Base-by-base conservation (phyloP, 2,797 vertebrate genomes). In the Xenopus petersii region DNA sequence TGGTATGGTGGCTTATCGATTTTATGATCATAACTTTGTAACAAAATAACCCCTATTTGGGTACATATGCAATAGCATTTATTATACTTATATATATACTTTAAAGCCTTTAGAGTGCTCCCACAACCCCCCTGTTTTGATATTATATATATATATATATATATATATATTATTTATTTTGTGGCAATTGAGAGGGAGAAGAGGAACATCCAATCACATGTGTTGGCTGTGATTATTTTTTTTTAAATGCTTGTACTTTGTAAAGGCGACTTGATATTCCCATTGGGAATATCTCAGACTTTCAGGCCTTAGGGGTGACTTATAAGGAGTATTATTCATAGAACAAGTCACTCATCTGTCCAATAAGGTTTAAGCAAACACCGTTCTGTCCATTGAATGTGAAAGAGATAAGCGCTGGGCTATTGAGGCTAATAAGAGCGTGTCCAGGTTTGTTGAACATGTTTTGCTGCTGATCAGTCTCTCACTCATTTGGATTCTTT, bases 321-420 rank as follows among this genome's bases (percentile, higher is more conserved):
- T 55, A 16, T 3, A n/a, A 10, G 12, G n/a, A 12, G n/a, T 33
- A 33, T 33, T 33, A 12, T 12, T 46, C 51, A 56, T 49, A 10
- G 10, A 64, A 56, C 66, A 64, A 64, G 15, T 75, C 67, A 47
- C 49, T 65, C 17, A 65, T 33, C 15, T 70, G 74, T 49, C 36
- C 58, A 64, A 48, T 56, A 46, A 8, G 61, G 26, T 55, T 75
- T 68, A 67, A 33, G 47, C 72, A 68, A 75, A 75, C 66, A 64
- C 2, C 12, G 21, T 16, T 51, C 55, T 30, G 51, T 71, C 8
- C 26, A 56, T 55, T 47, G 17, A 11, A 60, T 64, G 67, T 70
- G 36, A 75, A 60, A 59, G 54, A 56, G 48, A 56, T n/a, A 21
- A 30, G 61, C 58, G 60, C 36, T n/a, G 36, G 36, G 46, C 36